Percentiles rank a stretch among this genome's conserved stretches.
phyloP scores from a whole-genome alignment of 2,888 invertebrate species.

The Drosophila algonquin region DNA sequence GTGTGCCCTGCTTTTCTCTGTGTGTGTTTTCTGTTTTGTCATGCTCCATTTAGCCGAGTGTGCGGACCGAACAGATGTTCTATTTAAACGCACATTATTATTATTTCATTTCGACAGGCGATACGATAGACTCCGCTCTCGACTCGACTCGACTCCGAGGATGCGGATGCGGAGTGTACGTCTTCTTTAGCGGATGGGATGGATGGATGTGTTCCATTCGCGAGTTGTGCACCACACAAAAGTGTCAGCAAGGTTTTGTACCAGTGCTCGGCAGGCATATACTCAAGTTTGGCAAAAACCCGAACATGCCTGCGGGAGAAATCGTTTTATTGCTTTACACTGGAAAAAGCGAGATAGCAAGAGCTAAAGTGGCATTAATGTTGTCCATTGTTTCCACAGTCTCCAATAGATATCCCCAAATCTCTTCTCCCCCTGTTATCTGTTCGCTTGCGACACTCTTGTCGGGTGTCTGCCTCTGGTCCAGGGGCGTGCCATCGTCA shows the following conservation, averaged over 20 bases:
- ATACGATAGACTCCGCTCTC: slow-evolving; percentile 30
- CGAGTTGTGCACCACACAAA: slow-evolving; percentile 58
- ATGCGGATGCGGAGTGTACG: slow-evolving; percentile 25
- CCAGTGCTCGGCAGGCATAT: too few species aligned
- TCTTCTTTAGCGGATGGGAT: neutral
- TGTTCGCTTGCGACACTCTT: neutral
- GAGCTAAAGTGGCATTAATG: too few species aligned
- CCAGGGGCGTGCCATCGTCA: slow-evolving; percentile 46
- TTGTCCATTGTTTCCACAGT: too few species aligned
- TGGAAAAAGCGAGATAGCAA: too few species aligned
- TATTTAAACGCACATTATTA: slow-evolving; percentile 83
- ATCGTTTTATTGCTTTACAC: too few species aligned
- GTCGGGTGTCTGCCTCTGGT: slow-evolving; percentile 32
- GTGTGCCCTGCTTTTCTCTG: slow-evolving; percentile 15
- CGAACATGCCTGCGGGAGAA: too few species aligned
- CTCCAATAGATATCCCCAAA: too few species aligned
- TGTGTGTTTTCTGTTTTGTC: slow-evolving; percentile 81
- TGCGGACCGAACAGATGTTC: slow-evolving; percentile 84
- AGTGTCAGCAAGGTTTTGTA: neutral
- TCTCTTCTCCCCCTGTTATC: neutral
- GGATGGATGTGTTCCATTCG: slow-evolving; percentile 7
- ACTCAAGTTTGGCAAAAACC: too few species aligned
- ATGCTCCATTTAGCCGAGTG: slow-evolving; percentile 84
- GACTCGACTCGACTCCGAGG: slow-evolving; percentile 37
- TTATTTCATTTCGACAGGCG: slow-evolving; percentile 81